Evolutionary conservation across 2,113 vertebrate species (phyloP).

Genomic region (Proterorhinus semilunaris): DNA sequence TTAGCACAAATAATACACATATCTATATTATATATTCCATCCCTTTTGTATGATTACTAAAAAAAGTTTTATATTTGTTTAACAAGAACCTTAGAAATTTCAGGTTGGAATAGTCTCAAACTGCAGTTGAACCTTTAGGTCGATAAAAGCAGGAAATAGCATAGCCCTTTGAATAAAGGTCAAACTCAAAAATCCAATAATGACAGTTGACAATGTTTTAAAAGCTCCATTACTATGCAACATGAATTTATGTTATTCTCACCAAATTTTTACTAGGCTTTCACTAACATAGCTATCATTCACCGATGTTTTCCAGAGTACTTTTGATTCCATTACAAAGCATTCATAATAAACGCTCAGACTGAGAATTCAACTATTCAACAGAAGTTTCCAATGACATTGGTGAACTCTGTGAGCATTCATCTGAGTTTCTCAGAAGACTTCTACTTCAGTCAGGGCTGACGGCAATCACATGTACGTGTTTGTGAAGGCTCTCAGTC

Average conservation of each 20-base stretch:
- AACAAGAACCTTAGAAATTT: neutral
- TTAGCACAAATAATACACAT: neutral
- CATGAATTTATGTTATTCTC: neutral
- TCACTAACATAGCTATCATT: neutral
- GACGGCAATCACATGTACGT: constrained; percentile 17
- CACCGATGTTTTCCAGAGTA: neutral
- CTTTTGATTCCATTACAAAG: neutral
- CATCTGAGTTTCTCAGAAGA: constrained; percentile 5
- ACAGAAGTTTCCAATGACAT: constrained; percentile 19
- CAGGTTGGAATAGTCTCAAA: neutral
- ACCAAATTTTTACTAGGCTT: neutral
- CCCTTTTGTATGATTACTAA: no score
- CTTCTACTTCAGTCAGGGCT: constrained; percentile 29
- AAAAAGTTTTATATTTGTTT: neutral
- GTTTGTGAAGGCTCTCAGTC: no score
- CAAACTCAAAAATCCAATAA: no score
- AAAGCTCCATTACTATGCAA: neutral
- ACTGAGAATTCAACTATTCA: neutral
- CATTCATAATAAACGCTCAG: neutral
- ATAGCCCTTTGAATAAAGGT: no score
- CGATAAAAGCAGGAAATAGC: neutral
- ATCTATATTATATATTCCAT: neutral
- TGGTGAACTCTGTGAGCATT: neutral
- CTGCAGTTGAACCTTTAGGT: neutral
- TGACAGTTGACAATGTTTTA: no score